Evolutionary conservation across 35 echinoderm and acorn worm species (phyloP).

Genomic region (Apostichopus japonicus): DNA sequence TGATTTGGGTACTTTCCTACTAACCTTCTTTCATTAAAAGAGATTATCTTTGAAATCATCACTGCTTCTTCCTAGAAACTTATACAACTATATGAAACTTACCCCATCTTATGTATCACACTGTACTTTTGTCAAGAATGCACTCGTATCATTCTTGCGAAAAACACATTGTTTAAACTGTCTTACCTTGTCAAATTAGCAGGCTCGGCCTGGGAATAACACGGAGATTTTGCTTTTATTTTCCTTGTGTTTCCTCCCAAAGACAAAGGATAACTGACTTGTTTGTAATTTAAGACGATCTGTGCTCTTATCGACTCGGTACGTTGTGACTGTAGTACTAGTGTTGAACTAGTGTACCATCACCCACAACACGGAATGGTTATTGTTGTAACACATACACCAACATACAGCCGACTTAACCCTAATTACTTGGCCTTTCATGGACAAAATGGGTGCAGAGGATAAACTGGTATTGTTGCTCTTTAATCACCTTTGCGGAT

Average conservation of each 20-base stretch:
- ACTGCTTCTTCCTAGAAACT: no score
- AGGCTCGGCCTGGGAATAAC: no score
- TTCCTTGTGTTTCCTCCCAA: neutral
- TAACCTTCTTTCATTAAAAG: no score
- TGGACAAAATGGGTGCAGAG: neutral
- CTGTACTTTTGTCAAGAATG: no score
- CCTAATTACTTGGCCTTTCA: neutral
- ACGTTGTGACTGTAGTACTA: neutral
- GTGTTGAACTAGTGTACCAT: neutral
- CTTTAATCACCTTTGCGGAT: neutral
- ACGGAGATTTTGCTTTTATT: neutral
- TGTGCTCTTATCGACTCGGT: neutral
- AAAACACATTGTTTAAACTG: no score
- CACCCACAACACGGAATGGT: neutral
- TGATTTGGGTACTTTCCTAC: no score
- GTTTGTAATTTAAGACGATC: neutral
- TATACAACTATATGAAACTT: no score
- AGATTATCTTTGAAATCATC: no score
- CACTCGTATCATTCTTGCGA: no score
- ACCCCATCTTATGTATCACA: no score
- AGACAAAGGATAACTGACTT: neutral
- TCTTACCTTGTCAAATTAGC: no score
- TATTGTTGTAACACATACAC: neutral
- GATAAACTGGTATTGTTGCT: neutral
- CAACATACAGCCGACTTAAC: neutral